phyloP scores from a whole-genome alignment of 2,113 vertebrate species.

The Pantherophis guttatus region DNA sequence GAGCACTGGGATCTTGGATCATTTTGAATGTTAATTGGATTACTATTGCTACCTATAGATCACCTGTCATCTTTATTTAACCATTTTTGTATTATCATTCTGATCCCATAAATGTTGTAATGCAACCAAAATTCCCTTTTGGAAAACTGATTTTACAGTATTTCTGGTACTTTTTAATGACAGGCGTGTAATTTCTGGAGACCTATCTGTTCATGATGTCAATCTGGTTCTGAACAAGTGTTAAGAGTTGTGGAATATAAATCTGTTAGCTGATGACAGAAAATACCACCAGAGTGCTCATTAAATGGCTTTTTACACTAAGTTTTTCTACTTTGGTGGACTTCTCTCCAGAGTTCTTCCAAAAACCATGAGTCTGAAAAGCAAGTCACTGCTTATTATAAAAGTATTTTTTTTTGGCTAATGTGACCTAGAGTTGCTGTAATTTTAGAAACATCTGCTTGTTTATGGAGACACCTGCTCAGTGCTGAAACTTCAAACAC shows the following conservation, averaged over 20 bases:
- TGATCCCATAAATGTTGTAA: constrained; percentile 4
- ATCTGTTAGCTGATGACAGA: neutral
- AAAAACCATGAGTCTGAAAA: neutral
- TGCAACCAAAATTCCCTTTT: constrained; percentile 24
- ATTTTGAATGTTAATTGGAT: neutral
- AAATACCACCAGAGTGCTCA: neutral
- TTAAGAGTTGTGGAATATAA: neutral
- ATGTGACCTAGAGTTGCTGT: constrained; percentile 20
- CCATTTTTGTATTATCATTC: neutral
- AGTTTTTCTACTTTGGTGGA: constrained; percentile 1
- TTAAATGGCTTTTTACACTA: neutral
- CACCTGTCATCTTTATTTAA: neutral
- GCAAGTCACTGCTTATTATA: neutral
- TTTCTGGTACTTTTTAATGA: constrained; percentile 17
- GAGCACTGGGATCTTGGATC: neutral
- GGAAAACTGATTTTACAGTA: constrained; percentile 31
- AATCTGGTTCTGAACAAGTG: neutral
- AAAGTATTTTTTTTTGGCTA: constrained; percentile 29
- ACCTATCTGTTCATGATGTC: neutral
- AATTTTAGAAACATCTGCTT: constrained; percentile 23
- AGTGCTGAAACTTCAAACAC: constrained; percentile 32
- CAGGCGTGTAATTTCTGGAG: neutral
- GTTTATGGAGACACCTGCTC: constrained; percentile 24
- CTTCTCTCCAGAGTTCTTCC: neutral
- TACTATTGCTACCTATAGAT: neutral